Conservation (phyloP, 2,888 invertebrate species). For the Ryuthela nishihirai region DNA sequence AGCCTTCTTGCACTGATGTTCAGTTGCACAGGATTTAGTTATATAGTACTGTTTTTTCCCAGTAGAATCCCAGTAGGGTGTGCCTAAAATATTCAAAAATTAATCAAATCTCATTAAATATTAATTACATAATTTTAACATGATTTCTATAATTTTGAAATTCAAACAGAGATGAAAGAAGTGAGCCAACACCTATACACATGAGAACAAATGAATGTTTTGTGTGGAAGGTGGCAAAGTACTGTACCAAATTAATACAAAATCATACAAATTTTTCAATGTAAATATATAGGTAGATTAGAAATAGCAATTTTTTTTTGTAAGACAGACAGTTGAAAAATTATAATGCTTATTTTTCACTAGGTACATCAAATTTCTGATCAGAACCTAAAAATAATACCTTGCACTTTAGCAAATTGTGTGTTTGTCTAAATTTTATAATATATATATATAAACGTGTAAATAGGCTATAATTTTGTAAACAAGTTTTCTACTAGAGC, state of each 20-base stretch:
- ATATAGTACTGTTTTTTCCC: conserved; percentile 90
- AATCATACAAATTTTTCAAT: too few relatives aligned
- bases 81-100: conserved; percentile 55
- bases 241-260: neutral
- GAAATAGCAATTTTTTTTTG: too few relatives aligned
- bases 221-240: neutral
- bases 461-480: too few relatives aligned
- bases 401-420: too few relatives aligned
- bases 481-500: too few relatives aligned
- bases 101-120: neutral
- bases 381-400: too few relatives aligned
- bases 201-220: neutral
- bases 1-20: conserved; percentile 69
- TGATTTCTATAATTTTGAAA: neutral
- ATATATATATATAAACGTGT: too few relatives aligned
- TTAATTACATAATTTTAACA: neutral
- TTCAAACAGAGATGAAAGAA: neutral
- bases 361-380: too few relatives aligned
- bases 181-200: neutral
- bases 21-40: conserved; percentile 82
- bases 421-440: too few relatives aligned
- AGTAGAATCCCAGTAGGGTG: conserved; percentile 92
- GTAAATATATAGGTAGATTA: too few relatives aligned
- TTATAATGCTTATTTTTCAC: too few relatives aligned
- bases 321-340: too few relatives aligned